phyloP scores from a whole-genome alignment of 2,797 vertebrate species.

The Poecilia picta region DNA sequence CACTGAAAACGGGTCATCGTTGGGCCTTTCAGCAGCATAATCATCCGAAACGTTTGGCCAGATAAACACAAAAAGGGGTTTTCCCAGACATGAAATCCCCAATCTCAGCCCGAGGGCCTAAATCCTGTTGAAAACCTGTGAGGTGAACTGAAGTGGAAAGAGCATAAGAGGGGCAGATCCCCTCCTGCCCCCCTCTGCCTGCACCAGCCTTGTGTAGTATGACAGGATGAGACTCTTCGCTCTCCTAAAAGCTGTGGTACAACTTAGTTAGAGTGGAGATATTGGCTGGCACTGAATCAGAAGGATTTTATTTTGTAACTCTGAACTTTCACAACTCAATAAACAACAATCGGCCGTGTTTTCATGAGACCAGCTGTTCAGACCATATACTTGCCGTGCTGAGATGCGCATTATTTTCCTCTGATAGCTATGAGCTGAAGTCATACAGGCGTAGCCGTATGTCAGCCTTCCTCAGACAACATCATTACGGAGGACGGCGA shows the following conservation, averaged over 20 bases:
- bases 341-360: not conserved
- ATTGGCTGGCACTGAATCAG: not conserved
- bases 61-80: not conserved
- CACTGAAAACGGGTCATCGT: not conserved
- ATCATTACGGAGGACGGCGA: conserved; percentile 38
- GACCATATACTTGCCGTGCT: not conserved
- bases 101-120: not conserved
- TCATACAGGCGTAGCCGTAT: not conserved
- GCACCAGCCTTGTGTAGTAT: not conserved
- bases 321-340: not conserved
- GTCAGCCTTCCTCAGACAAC: conserved; percentile 35
- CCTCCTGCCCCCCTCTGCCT: too few relatives aligned
- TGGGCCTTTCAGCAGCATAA: not conserved
- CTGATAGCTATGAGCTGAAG: not conserved
- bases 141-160: not conserved
- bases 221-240: not conserved
- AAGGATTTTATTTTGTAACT: not conserved
- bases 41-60: not conserved
- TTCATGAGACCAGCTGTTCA: not conserved
- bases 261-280: not conserved
- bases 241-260: not conserved
- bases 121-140: not conserved
- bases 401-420: not conserved
- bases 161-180: not conserved
- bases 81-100: not conserved